These are phyloP conservation scores for Menura novaehollandiae DNA, from an alignment of 2,113 vertebrate species.

Conservation along the genomic window DNA sequence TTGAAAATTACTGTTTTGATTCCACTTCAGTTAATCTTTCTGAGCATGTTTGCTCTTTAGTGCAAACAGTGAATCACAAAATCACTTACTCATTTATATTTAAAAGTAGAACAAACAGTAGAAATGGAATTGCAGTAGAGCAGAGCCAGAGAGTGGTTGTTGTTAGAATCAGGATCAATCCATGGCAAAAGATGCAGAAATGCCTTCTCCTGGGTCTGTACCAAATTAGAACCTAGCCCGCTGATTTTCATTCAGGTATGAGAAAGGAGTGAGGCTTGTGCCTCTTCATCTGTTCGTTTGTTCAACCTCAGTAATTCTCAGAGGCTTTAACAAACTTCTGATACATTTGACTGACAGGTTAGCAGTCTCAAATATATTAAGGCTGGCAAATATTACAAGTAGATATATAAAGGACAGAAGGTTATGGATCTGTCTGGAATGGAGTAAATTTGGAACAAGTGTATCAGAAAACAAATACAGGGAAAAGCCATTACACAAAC, in stretches of 20 bases:
- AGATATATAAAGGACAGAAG: not conserved
- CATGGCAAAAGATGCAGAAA: not conserved
- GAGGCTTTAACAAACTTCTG: not conserved
- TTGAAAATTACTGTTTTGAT: not conserved
- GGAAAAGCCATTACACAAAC: not conserved
- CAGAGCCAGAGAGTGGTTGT: not conserved
- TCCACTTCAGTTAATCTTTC: not conserved
- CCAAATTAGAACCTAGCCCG: not conserved
- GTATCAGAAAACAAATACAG: not conserved
- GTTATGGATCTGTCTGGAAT: rapidly evolving
- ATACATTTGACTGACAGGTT: not conserved
- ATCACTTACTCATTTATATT: not conserved
- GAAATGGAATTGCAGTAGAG: not conserved
- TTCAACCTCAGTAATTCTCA: not conserved
- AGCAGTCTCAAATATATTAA: not conserved
- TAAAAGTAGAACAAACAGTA: not conserved
- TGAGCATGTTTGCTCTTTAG: not conserved
- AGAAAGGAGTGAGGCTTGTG: not conserved
- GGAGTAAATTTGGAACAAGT: not conserved
- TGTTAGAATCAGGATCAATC: not conserved
- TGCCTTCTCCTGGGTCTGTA: not conserved
- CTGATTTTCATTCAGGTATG: not conserved
- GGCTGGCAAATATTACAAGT: not conserved
- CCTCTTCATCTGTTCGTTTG: not conserved
- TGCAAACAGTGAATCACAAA: not conserved